Conservation (phyloP, 2,888 invertebrate genomes). For the Acrobasis suavella region DNA sequence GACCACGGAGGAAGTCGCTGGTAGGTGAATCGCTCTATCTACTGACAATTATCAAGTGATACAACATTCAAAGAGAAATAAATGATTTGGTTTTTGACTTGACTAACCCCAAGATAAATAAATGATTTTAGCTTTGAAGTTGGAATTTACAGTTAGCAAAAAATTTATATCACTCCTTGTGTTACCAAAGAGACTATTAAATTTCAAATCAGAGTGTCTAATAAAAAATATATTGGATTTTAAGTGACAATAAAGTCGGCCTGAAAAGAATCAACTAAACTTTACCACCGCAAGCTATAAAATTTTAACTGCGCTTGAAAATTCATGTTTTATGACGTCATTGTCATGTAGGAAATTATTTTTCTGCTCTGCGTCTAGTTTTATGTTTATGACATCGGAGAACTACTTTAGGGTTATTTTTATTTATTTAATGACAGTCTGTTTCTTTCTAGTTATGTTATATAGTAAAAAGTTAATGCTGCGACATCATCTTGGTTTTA, state of each 20-base stretch:
- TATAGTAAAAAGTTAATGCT: neutral
- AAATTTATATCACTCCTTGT: neutral
- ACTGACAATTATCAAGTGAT: too few relatives aligned
- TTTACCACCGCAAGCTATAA: conserved; percentile 25
- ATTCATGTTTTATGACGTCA: conserved; percentile 23
- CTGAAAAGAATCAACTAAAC: conserved; percentile 30
- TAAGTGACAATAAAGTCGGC: conserved; percentile 32
- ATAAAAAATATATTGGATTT: conserved; percentile 33
- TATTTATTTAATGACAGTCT: too few relatives aligned
- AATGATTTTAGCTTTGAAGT: neutral
- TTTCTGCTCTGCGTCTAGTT: conserved; percentile 3
- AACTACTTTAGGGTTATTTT: neutral
- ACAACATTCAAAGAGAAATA: too few relatives aligned
- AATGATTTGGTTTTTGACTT: too few relatives aligned
- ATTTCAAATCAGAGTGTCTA: conserved; percentile 19
- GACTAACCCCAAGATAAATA: too few relatives aligned
- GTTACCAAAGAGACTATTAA: conserved; percentile 7
- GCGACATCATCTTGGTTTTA: neutral
- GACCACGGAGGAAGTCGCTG: too few relatives aligned
- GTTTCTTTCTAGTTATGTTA: neutral
- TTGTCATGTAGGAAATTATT: conserved; percentile 8
- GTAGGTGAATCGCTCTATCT: too few relatives aligned
- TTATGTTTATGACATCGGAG: conserved; percentile 4
- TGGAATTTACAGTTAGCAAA: neutral
- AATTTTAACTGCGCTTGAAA: conserved; percentile 30